Evolutionary conservation across 2,888 invertebrate species (phyloP), one percentile per base, ranked within the genome.

Genomic region (Eueremaeus valkanovi): DNA sequence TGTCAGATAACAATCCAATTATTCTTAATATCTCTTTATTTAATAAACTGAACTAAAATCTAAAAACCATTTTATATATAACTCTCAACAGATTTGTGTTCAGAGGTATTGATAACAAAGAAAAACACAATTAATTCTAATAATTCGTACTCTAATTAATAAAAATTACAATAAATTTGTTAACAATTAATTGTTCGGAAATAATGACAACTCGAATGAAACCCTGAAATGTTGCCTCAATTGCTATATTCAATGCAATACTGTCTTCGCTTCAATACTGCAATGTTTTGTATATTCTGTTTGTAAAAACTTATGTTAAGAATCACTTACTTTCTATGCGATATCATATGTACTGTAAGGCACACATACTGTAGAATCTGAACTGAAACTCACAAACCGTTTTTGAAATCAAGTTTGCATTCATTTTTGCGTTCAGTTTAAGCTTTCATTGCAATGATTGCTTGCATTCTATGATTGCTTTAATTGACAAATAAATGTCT

Each of bases 171-270:
- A 61, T 31, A 61, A 66, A n/a, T 33, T 33, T 27, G 9, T 31
- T 61, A 61, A 61, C 51, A 51, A 51, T 61, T 29, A 29, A 29
- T 61, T 61, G 3, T 29, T n/a, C 27, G n/a, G 21, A 66, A 21
- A 36, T 66, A 66, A 31, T 36, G 66, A 66, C 66, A 66, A 66
- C n/a, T 21, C n/a, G 40, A 13, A 36, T 66, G 66, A 66, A 61
- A 66, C 66, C 66, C 66, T 66, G 66, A 66, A 66, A 40, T 40
- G 40, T 36, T 66, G 21, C 66, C 66, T 66, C 9, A n/a, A 66
- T 36, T 40, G 66, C 27, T 36, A 36, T 3, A 21, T 55, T 55
- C 27, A 21, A 3, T 49, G n/a, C 21, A 55, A 45, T n/a, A 45
- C 18, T 36, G 6, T 36, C 36, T 36, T 16, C 9, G 18, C 45